Conservation (phyloP, 2,888 invertebrate genomes). For the Athetis lepigone region DNA sequence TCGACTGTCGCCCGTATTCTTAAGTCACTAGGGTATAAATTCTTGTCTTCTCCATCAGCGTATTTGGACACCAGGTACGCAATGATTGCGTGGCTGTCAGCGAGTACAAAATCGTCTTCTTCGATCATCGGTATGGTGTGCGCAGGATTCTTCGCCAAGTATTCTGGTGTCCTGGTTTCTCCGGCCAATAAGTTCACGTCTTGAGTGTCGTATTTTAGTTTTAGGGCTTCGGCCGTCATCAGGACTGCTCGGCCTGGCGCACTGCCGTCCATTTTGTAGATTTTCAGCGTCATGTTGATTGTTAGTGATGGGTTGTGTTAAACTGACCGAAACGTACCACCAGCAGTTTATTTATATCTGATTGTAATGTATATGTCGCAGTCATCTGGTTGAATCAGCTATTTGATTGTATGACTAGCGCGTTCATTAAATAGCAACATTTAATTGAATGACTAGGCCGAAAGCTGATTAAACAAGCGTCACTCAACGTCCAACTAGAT, state of each 20-base stretch:
- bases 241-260: slow-evolving; percentile 68
- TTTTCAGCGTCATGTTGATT: slow-evolving; percentile 36
- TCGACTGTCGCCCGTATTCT: slow-evolving; percentile 67
- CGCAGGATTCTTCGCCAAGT: slow-evolving; percentile 69
- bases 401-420: no score
- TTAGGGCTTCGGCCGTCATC: slow-evolving; percentile 68
- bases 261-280: slow-evolving; percentile 66
- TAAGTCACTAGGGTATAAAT: slow-evolving; percentile 69
- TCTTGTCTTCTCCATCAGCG: slow-evolving; percentile 65
- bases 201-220: slow-evolving; percentile 63
- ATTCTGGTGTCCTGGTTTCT: slow-evolving; percentile 67
- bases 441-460: no score
- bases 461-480: no score
- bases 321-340: background rate
- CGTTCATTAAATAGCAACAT: no score
- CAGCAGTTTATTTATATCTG: background rate
- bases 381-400: no score
- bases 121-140: slow-evolving; percentile 71
- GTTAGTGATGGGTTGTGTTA: background rate
- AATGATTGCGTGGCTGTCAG: slow-evolving; percentile 73
- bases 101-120: slow-evolving; percentile 70
- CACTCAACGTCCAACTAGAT: no score
- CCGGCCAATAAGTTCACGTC: slow-evolving; percentile 60
- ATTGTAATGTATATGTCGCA: no score
- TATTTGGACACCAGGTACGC: slow-evolving; percentile 74